phyloP scores from a whole-genome alignment of 2,888 invertebrate genomes.

The Allygus modestus region DNA sequence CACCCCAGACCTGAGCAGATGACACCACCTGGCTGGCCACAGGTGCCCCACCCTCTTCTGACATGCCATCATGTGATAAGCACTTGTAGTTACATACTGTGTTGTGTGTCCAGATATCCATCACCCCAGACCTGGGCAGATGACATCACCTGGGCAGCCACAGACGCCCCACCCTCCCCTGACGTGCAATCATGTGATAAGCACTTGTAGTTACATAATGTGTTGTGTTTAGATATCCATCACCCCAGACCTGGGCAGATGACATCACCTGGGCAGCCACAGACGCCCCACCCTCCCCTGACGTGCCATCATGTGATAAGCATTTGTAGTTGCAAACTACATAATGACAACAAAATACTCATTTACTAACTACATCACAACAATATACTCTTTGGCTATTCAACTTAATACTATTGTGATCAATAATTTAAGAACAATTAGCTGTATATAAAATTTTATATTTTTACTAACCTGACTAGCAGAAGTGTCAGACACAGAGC shows the following conservation, averaged over 20 bases:
- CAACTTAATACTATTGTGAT: slow-evolving; percentile 39
- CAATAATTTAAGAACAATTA: slow-evolving; percentile 36
- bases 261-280: slow-evolving; percentile 29
- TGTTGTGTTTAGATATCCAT: slow-evolving; percentile 40
- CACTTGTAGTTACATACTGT: too few species aligned
- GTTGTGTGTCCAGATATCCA: slow-evolving; percentile 39
- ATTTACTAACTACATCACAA: neutral
- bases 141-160: slow-evolving; percentile 34
- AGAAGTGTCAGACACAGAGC: slow-evolving; percentile 5
- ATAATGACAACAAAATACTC: too few species aligned
- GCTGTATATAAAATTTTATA: slow-evolving; percentile 19
- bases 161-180: slow-evolving; percentile 11
- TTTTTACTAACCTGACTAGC: slow-evolving; percentile 36
- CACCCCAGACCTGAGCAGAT: slow-evolving; percentile 57
- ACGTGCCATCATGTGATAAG: neutral
- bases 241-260: slow-evolving; percentile 58
- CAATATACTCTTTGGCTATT: neutral
- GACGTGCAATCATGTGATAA: too few species aligned
- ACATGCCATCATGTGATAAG: too few species aligned
- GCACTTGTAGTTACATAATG: too few species aligned
- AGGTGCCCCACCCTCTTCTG: slow-evolving; percentile 9
- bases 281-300: slow-evolving; percentile 12
- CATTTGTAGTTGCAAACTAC: neutral
- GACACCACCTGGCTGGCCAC: slow-evolving; percentile 21
- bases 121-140: slow-evolving; percentile 58